Conservation (phyloP, 2,888 invertebrate genomes). For the Plagodis dolabraria region DNA sequence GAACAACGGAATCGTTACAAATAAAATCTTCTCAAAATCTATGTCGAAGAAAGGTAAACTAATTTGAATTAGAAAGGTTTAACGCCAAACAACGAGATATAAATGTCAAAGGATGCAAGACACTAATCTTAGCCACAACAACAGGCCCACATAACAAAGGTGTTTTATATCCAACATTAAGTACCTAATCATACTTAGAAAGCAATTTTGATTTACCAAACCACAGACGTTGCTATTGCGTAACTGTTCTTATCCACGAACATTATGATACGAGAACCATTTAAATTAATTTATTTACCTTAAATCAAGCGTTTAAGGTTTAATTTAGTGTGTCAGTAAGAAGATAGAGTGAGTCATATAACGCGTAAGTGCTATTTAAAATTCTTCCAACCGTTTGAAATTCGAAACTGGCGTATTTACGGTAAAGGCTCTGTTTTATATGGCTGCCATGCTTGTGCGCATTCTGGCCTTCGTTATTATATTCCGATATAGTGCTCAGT, state of each 20-base stretch:
- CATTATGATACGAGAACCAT: slow-evolving; percentile 7
- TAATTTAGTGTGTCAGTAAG: slow-evolving; percentile 20
- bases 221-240: slow-evolving; percentile 30
- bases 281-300: slow-evolving; percentile 11
- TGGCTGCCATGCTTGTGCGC: slow-evolving; percentile 47
- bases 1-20: slow-evolving; percentile 26
- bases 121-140: slow-evolving; percentile 4
- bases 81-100: slow-evolving; percentile 34
- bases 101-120: slow-evolving; percentile 22
- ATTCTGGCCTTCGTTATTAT: slow-evolving; percentile 18
- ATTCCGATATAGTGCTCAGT: too few relatives aligned
- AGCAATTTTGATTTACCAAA: slow-evolving; percentile 1
- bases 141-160: slow-evolving; percentile 22
- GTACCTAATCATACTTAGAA: slow-evolving; percentile 49
- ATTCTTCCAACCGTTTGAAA: slow-evolving; percentile 55
- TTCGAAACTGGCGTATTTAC: slow-evolving; percentile 58
- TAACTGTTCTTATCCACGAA: slow-evolving; percentile 35
- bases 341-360: slow-evolving; percentile 42
- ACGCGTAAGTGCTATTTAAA: slow-evolving; percentile 45
- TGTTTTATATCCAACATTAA: slow-evolving; percentile 42
- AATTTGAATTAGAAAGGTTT: slow-evolving; percentile 57
- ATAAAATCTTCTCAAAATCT: slow-evolving; percentile 27
- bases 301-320: slow-evolving; percentile 29
- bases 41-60: slow-evolving; percentile 46
- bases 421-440: slow-evolving; percentile 54